Percentiles rank a stretch among this genome's conserved stretches.
phyloP scores from a whole-genome alignment of 2,797 vertebrate species.

The Cryptoprocta ferox region DNA sequence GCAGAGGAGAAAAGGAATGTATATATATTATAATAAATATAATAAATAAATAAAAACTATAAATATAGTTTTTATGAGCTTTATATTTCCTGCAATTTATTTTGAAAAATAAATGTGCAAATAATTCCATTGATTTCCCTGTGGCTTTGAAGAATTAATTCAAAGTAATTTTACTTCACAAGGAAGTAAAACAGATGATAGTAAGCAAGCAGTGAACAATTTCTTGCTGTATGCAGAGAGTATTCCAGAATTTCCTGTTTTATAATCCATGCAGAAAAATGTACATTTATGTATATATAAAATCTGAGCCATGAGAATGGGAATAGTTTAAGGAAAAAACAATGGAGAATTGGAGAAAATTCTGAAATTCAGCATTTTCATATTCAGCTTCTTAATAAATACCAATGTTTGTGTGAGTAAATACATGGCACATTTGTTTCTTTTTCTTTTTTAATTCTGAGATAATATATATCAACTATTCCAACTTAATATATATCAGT shows the following conservation, averaged over 20 bases:
- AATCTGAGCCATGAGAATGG: background rate
- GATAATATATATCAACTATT: background rate
- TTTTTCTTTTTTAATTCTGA: conserved; percentile 1
- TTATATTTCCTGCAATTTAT: background rate
- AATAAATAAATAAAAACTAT: no score
- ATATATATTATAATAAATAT: no score
- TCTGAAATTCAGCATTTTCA: background rate
- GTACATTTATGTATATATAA: background rate
- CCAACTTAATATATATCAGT: background rate
- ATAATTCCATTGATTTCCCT: background rate
- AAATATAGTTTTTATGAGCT: background rate
- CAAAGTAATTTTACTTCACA: conserved; percentile 1
- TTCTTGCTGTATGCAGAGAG: background rate
- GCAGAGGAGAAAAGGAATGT: background rate
- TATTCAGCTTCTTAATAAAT: background rate
- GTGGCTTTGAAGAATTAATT: background rate
- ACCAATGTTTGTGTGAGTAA: background rate
- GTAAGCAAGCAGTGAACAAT: background rate
- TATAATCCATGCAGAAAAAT: background rate
- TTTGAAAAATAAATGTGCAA: background rate
- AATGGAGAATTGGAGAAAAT: background rate
- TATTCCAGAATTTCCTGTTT: background rate
- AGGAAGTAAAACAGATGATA: conserved; percentile 4
- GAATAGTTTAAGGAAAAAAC: background rate
- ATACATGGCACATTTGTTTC: background rate